Evolutionary conservation across 2,888 invertebrate species (phyloP).

Genomic region (Molorchus minor): DNA sequence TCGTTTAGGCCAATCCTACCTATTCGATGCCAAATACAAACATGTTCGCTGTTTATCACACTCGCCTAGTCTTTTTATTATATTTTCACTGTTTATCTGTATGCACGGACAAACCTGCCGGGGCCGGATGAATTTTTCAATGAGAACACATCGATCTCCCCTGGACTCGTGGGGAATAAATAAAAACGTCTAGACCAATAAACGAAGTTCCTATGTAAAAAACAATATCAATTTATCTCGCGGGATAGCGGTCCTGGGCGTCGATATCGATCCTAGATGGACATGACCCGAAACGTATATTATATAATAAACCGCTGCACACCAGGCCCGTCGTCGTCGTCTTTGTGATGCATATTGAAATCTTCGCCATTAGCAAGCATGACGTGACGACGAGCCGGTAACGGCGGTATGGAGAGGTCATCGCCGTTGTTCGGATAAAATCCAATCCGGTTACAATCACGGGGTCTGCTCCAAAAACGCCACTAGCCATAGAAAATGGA

Average conservation of each 20-base stretch:
- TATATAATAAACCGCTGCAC: slow-evolving; percentile 28
- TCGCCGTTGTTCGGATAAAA: neutral
- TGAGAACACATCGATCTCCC: neutral
- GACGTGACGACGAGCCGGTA: neutral
- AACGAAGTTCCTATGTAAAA: neutral
- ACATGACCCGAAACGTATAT: slow-evolving; percentile 27
- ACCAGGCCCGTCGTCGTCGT: neutral
- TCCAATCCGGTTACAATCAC: slow-evolving; percentile 1
- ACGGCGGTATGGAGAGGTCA: neutral
- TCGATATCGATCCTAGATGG: slow-evolving; percentile 28
- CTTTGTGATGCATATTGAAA: slow-evolving; percentile 3
- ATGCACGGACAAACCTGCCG: too few species aligned
- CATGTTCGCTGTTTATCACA: too few species aligned
- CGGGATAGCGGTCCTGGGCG: neutral
- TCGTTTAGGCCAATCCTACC: too few species aligned
- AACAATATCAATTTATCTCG: neutral
- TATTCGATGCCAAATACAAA: too few species aligned
- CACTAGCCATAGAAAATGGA: too few species aligned
- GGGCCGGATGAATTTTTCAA: too few species aligned
- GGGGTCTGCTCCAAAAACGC: too few species aligned
- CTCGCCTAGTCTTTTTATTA: too few species aligned
- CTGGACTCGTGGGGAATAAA: neutral
- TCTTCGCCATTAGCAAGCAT: slow-evolving; percentile 1
- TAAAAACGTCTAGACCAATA: slow-evolving; percentile 3
- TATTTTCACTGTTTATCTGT: too few species aligned